Conservation (phyloP, 2,797 vertebrate genomes). For the Bradypodion pumilum region DNA sequence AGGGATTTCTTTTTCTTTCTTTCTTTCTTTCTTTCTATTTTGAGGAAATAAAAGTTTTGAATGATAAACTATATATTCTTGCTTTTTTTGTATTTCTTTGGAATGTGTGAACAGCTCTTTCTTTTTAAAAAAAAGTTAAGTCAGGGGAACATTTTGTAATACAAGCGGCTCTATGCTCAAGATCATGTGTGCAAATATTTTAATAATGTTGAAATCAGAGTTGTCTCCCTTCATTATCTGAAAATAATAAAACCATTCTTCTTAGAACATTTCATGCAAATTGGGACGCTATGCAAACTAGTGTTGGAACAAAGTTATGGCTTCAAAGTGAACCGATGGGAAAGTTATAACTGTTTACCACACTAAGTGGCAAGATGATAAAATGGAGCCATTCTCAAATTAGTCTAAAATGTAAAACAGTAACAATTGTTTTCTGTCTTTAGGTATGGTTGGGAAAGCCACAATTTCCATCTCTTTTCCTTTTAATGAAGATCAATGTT, state of each 20-base stretch:
- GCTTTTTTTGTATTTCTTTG: slow-evolving; percentile 27
- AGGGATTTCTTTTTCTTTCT: slow-evolving; percentile 4
- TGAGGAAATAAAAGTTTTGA: slow-evolving; percentile 42
- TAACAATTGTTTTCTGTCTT: slow-evolving; percentile 43
- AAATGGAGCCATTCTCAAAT: slow-evolving; percentile 43
- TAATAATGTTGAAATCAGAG: slow-evolving; percentile 54
- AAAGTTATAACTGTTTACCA: slow-evolving; percentile 50
- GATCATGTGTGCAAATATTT: slow-evolving; percentile 23
- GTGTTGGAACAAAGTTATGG: slow-evolving; percentile 55
- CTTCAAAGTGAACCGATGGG: slow-evolving; percentile 64
- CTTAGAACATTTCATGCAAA: slow-evolving; percentile 42
- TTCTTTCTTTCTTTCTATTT: slow-evolving; percentile 36
- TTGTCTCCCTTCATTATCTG: slow-evolving; percentile 52
- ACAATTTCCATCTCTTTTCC: slow-evolving; percentile 44
- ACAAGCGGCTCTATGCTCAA: slow-evolving; percentile 47
- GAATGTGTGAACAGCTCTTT: slow-evolving; percentile 30
- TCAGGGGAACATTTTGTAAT: slow-evolving; percentile 46
- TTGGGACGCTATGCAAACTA: slow-evolving; percentile 55
- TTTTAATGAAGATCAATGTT: slow-evolving; percentile 42
- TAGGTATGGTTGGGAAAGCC: slow-evolving; percentile 45
- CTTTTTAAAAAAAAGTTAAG: slow-evolving; percentile 25
- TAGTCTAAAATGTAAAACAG: slow-evolving; percentile 46
- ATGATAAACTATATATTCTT: slow-evolving; percentile 38
- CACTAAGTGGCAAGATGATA: slow-evolving; percentile 45
- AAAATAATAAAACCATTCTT: slow-evolving; percentile 63